Evolutionary conservation across 2,888 invertebrate species (phyloP), one percentile per base, ranked within the genome.

Genomic region (Drosophila vallismaia): DNA sequence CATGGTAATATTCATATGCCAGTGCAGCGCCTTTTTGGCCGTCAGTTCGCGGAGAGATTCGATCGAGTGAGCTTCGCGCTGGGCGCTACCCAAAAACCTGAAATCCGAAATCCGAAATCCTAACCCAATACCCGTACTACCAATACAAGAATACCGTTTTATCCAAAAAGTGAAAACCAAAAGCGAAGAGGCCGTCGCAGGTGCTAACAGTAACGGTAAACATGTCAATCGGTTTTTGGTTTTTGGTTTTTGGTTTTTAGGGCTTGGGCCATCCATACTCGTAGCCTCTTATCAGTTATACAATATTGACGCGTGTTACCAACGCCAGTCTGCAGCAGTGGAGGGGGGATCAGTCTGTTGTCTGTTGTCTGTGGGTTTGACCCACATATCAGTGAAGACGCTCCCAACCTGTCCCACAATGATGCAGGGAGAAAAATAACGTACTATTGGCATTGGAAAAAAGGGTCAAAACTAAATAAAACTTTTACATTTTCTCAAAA

Each of bases 191-290:
- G 48, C 48, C 62, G 71, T 83, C 66, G 51, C 87, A 78, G 79
- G 82, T 87, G 82, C 76, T 81, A 87, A 82, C 12, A 50, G 56
- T 68, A 85, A 82, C 87, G 82, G 82, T 82, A 82, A 82, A 82
- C 79, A 78, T 76, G 68, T 62, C 76, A 79, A 71, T 69, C 49
- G 67, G 36, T 46, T 55, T 36, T 9, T 44, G 57, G 36, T 46
- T 55, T 36, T n/a, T 44, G 57, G 36, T 46, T 55, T 36, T n/a
- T 31, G 6, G 54, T 31, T 54, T 46, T 69, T 72, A 66, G 50
- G 26, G n/a, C 44, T 42, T 59, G 69, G 68, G 40, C 46, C 44
- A 50, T n/a, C 12, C 46, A 33, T 33, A 33, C 33, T 8, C 3
- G 8, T 38, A 36, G 50, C 26, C 67, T 68, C 66, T 82, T 83